phyloP scores from a whole-genome alignment of 2,888 invertebrate genomes.

The Ceriagrion tenellum region DNA sequence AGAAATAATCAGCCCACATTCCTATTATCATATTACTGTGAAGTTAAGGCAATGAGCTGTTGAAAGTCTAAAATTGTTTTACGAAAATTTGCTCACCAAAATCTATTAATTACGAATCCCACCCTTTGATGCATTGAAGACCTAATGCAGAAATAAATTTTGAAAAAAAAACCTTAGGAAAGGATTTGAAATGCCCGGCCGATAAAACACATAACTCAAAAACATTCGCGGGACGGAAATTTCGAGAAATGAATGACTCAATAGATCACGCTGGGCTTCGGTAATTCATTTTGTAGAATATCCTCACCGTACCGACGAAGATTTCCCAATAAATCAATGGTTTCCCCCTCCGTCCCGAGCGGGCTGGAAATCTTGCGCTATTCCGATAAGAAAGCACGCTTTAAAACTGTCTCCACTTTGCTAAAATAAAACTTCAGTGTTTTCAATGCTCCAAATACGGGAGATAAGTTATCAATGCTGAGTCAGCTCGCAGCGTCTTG shows the following conservation, averaged over 20 bases:
- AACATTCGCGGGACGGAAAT: background rate
- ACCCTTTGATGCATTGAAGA: background rate
- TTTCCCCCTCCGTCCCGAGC: background rate
- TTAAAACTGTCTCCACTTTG: background rate
- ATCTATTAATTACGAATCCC: too few species aligned
- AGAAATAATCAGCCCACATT: too few species aligned
- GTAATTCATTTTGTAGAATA: background rate
- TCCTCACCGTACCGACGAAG: background rate
- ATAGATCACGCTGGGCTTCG: background rate
- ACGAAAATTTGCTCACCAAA: too few species aligned
- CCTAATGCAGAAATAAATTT: background rate
- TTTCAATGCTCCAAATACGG: background rate
- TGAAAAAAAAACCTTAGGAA: background rate
- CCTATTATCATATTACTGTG: too few species aligned
- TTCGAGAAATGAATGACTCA: background rate
- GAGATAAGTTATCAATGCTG: conserved; percentile 9
- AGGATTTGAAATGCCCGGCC: background rate
- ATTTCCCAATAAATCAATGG: background rate
- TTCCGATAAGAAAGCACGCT: conserved; percentile 10
- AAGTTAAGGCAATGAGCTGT: too few species aligned
- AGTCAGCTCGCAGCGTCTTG: background rate
- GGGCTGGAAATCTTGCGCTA: background rate
- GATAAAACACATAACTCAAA: background rate
- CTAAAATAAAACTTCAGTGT: background rate
- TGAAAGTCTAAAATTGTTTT: too few species aligned